Base-by-base conservation (phyloP, 1,140 invertebrate species). In the Heliconius hewitsoni region DNA sequence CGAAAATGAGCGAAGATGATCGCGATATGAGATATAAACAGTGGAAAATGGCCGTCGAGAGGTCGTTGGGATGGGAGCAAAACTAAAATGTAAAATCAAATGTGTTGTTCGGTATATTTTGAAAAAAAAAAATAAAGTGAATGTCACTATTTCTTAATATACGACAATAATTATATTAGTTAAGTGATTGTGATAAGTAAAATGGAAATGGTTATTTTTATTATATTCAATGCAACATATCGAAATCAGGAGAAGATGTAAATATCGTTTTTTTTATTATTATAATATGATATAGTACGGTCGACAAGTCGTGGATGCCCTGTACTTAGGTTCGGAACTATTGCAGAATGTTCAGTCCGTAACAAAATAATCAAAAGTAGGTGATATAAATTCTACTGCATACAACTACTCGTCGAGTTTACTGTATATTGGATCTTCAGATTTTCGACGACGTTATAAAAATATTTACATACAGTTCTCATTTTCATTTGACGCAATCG, bases 31-130 rank as follows among this genome's bases (percentile, higher is more conserved):
- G 96, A 71, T 98, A 97, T 87, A 95, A 96, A 52, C 96, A 97
- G 80, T 98, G 98, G 98, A 98, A 98, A 92, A 97, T 97, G 95
- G 98, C 97, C 1, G 96, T 98, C 1, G 96, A 97, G 81, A 95
- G 97, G 71, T 97, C 97, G 9, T 95, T 98, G 80, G 96, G 96
- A 71, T 98, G 98, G 98, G 97, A 97, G 78, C 90, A 93, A 72
- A 92, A 90, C 77, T 91, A 85, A 85, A 39, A 30, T 66, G 19
- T 16, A 23, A 3, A 23, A 55, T 55, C 18, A 19, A 37, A 19
- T n/a, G 16, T 46, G 13, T 46, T 46, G 42, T 46, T 46, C 13
- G 42, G 18, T 60, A 60, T 60, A 11, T 60, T 23, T 23, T 60
- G n/a, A 8, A n/a, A 60, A 60, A 60, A 60, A 60, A 8, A 23